Percentiles rank a stretch among this genome's conserved stretches.
phyloP scores from a whole-genome alignment of 2,113 vertebrate genomes.

The Sinocyclocheilus maitianheensis region DNA sequence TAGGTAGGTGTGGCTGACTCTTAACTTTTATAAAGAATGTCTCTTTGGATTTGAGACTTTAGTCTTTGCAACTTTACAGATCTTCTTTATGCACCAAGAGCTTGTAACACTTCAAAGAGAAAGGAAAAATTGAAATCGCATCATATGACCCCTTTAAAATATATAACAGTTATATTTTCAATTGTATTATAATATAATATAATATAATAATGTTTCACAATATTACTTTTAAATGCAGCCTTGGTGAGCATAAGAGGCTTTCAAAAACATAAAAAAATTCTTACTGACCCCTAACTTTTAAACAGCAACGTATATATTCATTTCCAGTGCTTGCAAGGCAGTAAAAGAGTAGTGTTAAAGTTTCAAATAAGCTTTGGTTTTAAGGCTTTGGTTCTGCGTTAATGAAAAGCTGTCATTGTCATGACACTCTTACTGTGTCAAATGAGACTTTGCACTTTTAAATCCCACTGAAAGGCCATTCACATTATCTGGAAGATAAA shows the following conservation, averaged over 20 bases:
- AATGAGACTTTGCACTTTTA: conserved; percentile 9
- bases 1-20: too few species aligned
- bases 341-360: background rate
- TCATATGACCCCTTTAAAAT: background rate
- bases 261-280: background rate
- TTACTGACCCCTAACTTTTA: background rate
- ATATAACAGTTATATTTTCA: too few species aligned
- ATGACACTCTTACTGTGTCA: background rate
- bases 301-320: background rate
- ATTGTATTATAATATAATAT: too few species aligned
- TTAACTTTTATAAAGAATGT: too few species aligned
- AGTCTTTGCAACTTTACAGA: too few species aligned
- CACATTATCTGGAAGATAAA: conserved; percentile 23
- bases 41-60: too few species aligned
- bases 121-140: too few species aligned
- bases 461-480: conserved; percentile 8
- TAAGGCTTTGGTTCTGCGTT: background rate
- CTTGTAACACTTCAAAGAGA: too few species aligned
- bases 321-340: background rate
- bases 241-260: background rate
- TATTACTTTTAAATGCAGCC: background rate
- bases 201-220: background rate
- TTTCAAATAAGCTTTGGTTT: conserved; percentile 12
- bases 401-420: background rate
- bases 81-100: too few species aligned